These are phyloP conservation scores for Habropoda laboriosa DNA, from an alignment of 1,140 invertebrate species.

Conservation along the genomic window DNA sequence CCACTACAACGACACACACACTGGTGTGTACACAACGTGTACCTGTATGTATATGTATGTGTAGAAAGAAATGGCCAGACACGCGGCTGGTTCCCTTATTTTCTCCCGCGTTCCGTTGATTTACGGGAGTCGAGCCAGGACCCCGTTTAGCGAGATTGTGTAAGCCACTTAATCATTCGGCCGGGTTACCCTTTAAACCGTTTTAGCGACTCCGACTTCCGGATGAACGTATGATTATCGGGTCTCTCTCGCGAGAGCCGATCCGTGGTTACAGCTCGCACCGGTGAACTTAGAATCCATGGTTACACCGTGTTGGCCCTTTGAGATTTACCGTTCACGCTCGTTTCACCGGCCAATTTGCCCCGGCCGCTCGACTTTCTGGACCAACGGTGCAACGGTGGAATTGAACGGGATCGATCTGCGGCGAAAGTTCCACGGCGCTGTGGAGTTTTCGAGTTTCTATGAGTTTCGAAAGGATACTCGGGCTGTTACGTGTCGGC, in stretches of 20 bases:
- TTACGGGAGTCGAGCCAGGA: slow-evolving; percentile 35
- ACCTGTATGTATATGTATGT: neutral
- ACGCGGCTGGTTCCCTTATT: slow-evolving; percentile 9
- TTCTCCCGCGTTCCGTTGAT: slow-evolving; percentile 50
- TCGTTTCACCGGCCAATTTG: slow-evolving; percentile 20
- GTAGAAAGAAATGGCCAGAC: neutral
- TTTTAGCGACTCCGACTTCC: slow-evolving; percentile 37
- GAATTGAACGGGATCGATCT: neutral
- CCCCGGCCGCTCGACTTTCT: neutral
- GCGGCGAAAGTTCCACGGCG: neutral
- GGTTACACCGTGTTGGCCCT: neutral
- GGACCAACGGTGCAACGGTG: neutral
- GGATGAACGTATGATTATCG: slow-evolving; percentile 48
- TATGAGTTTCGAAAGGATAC: no score
- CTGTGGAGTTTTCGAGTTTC: neutral
- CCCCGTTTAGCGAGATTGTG: slow-evolving; percentile 35
- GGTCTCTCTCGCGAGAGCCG: neutral
- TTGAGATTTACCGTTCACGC: slow-evolving; percentile 25
- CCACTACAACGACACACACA: neutral
- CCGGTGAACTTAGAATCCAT: slow-evolving; percentile 15
- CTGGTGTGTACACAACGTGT: neutral
- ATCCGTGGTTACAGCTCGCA: neutral
- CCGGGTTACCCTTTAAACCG: slow-evolving; percentile 40
- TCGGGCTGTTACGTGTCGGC: no score
- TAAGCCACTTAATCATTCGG: slow-evolving; percentile 48